These are phyloP conservation scores for Caenorhabditis japonica DNA, from an alignment of 2,888 invertebrate species.

Conservation along the genomic window DNA sequence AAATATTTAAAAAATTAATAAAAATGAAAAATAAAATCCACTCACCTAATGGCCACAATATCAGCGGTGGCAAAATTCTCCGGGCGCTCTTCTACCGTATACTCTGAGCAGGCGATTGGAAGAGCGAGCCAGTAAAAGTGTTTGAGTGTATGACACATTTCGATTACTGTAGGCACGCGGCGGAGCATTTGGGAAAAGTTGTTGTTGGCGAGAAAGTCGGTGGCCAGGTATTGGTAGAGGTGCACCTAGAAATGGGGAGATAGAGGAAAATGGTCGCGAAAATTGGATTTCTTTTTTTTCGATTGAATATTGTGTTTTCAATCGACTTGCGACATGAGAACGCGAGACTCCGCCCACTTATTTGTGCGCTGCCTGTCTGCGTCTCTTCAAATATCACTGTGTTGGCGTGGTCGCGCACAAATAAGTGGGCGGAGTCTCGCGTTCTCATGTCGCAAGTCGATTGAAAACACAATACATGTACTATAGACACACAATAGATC, in stretches of 20 bases:
- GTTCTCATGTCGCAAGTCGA: no score
- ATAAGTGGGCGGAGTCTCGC: no score
- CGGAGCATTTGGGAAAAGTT: slow-evolving; percentile 83
- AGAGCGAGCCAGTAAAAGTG: slow-evolving; percentile 99
- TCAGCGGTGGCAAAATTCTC: slow-evolving; percentile 85
- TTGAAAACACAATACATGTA: no score
- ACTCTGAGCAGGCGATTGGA: slow-evolving; percentile 83
- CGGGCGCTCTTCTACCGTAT: slow-evolving; percentile 54
- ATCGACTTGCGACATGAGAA: no score
- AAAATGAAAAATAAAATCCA: background rate
- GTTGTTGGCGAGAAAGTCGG: slow-evolving; percentile 97
- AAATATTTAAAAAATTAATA: background rate
- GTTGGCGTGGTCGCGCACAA: no score
- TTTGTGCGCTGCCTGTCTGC: no score
- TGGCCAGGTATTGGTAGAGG: slow-evolving; percentile 96
- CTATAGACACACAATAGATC: no score
- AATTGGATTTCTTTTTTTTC: background rate
- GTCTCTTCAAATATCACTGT: no score
- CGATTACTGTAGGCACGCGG: slow-evolving; percentile 90
- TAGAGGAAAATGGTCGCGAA: slow-evolving; percentile 18
- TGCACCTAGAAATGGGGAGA: slow-evolving; percentile 27
- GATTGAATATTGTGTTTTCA: no score
- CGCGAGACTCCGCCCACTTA: no score
- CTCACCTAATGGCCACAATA: slow-evolving; percentile 85
- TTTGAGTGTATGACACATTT: slow-evolving; percentile 97